Evolutionary conservation across 2,113 vertebrate species (phyloP), one percentile per base, ranked within the genome.

Genomic region (Tenrec ecaudatus): DNA sequence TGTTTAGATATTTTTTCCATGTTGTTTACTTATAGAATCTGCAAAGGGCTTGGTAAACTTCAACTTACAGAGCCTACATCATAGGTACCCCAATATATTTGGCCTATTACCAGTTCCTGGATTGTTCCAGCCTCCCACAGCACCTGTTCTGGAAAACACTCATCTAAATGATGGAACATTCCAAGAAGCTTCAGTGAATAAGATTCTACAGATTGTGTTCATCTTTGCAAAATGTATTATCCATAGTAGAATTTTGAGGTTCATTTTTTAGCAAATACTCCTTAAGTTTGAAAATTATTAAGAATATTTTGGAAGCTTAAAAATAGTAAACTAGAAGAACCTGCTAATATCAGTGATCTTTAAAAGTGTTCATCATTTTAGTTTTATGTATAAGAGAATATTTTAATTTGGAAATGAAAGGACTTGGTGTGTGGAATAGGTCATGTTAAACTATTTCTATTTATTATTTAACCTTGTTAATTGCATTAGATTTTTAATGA

Each of bases 101-200:
- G 43, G 5, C 43, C 10, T 47, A 47, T 47, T 47, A 10, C 43
- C 5, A 47, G 5, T 10, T 47, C 43, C 43, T 47, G n/a, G 40
- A 40, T 40, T 40, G 40, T 53, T 14, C 47, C 47, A 53, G 47
- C 9, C 47, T 53, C 12, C 47, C 47, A 53, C 9, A 53, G 47
- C 9, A 53, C 4, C 47, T 40, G 7, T 40, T 40, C 40, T 53
- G 47, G 47, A 53, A 53, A 53, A 14, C 47, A 5, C 47, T 53
- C 47, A 10, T 85, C 31, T 89, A 85, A 78, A 33, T 82, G 69
- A n/a, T 31, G 87, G 40, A 91, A 91, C 90, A 92, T 75, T 58
- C 5, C 15, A 89, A 91, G 2, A 20, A 81, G 58, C 47, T n/a
- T 90, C 6, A 57, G 15, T 31, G 82, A 91, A 66, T 82, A 53